phyloP scores from a whole-genome alignment of 2,113 vertebrate genomes.

The Ctenodactylus gundi region DNA sequence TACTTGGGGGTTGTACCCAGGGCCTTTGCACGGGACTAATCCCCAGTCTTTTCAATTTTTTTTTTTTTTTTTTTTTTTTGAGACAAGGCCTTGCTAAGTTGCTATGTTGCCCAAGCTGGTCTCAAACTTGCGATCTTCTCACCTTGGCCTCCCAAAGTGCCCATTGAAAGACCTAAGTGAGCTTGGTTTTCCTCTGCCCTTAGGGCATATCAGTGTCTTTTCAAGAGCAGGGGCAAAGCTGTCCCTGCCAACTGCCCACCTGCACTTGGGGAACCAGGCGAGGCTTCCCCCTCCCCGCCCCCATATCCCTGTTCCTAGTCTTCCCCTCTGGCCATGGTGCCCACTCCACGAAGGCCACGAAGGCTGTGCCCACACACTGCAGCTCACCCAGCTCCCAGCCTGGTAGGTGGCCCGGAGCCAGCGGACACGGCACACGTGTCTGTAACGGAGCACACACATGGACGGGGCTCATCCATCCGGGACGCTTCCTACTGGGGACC shows the following conservation, averaged over 20 bases:
- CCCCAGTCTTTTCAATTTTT: too few relatives aligned
- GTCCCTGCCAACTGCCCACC: not conserved
- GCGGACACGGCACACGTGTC: not conserved
- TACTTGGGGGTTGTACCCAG: too few relatives aligned
- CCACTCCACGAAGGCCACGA: too few relatives aligned
- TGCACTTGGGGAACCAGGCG: not conserved
- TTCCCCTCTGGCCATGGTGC: not conserved
- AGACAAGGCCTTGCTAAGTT: too few relatives aligned
- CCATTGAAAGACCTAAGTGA: not conserved
- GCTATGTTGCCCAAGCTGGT: too few relatives aligned
- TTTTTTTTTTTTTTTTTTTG: too few relatives aligned
- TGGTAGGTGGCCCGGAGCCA: not conserved
- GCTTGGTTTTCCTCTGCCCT: not conserved
- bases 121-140: too few relatives aligned
- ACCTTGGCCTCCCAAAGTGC: too few relatives aligned
- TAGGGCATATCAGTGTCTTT: not conserved
- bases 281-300: not conserved
- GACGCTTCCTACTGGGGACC: constrained; percentile 42
- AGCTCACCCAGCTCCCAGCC: not conserved
- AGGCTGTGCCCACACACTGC: too few relatives aligned
- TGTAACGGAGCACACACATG: not conserved
- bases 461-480: not conserved
- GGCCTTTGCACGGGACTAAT: too few relatives aligned
- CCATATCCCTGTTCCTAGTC: not conserved
- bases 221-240: not conserved